Evolutionary conservation across 2,888 invertebrate genomes (phyloP).

Genomic region (Diadegma fenestrale): DNA sequence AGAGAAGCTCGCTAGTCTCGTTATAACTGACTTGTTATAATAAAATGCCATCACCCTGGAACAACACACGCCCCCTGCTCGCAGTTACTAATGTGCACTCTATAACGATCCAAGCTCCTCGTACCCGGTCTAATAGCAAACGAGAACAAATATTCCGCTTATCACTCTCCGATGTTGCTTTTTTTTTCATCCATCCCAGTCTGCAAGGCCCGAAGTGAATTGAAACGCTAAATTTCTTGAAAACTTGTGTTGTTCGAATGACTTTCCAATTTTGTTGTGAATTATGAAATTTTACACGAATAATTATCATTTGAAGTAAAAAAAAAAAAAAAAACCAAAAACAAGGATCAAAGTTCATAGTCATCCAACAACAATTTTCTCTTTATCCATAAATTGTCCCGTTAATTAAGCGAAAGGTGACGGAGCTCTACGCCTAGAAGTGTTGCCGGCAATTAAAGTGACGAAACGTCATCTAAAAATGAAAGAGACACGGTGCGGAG

Average conservation of each 20-base stretch:
- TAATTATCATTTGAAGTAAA: background rate
- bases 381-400: background rate
- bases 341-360: background rate
- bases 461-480: constrained; percentile 48
- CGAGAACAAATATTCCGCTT: constrained; percentile 56
- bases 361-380: background rate
- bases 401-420: constrained; percentile 23
- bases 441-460: constrained; percentile 35
- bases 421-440: constrained; percentile 16
- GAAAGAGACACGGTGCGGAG: constrained; percentile 13
- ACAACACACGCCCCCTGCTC: constrained; percentile 68
- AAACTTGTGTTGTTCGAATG: background rate
- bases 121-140: constrained; percentile 52
- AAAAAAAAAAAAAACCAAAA: background rate
- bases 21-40: constrained; percentile 81
- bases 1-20: constrained; percentile 75
- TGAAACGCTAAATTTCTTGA: background rate
- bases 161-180: constrained; percentile 22
- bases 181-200: background rate
- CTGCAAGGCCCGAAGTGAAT: background rate
- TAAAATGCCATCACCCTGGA: constrained; percentile 74
- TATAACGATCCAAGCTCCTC: constrained; percentile 33
- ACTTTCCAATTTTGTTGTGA: background rate
- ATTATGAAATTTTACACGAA: background rate
- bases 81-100: constrained; percentile 48